phyloP scores from a whole-genome alignment of 2,113 vertebrate genomes.

The Isurus oxyrinchus region DNA sequence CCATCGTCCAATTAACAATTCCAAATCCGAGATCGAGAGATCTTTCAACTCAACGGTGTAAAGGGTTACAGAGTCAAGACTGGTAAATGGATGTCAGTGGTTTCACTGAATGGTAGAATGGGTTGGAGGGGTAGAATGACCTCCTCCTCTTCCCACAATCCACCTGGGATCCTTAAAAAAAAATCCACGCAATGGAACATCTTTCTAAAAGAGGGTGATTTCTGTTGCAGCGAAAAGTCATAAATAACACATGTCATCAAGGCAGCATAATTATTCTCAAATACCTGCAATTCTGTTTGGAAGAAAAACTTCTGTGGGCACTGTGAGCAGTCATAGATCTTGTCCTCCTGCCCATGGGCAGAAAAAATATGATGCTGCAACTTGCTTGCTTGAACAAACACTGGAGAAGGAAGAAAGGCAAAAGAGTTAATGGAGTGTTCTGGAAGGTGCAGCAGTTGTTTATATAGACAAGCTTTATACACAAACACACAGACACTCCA shows the following conservation, averaged over 20 bases:
- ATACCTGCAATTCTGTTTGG: constrained; percentile 99
- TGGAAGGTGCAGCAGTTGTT: too few relatives aligned
- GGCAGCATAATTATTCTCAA: neutral
- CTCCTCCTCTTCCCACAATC: neutral
- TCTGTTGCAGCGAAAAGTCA: neutral
- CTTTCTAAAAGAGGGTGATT: neutral
- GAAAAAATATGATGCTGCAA: constrained; percentile 99
- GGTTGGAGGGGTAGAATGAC: neutral
- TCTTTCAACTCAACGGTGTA: neutral
- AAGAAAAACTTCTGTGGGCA: constrained; percentile 99
- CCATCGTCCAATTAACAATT: neutral
- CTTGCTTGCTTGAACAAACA: constrained; percentile 98
- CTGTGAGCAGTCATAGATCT: constrained; percentile 98
- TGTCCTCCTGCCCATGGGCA: constrained; percentile 97
- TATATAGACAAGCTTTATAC: too few relatives aligned
- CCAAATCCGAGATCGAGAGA: neutral
- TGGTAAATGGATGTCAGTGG: neutral
- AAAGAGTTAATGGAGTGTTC: neutral
- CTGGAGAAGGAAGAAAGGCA: constrained; percentile 54
- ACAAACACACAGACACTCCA: neutral
- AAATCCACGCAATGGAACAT: neutral
- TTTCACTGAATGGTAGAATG: neutral
- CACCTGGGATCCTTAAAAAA: neutral
- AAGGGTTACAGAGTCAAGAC: neutral
- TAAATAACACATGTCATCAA: neutral